phyloP scores from a whole-genome alignment of 2,888 invertebrate genomes.

The Eulithis testata region DNA sequence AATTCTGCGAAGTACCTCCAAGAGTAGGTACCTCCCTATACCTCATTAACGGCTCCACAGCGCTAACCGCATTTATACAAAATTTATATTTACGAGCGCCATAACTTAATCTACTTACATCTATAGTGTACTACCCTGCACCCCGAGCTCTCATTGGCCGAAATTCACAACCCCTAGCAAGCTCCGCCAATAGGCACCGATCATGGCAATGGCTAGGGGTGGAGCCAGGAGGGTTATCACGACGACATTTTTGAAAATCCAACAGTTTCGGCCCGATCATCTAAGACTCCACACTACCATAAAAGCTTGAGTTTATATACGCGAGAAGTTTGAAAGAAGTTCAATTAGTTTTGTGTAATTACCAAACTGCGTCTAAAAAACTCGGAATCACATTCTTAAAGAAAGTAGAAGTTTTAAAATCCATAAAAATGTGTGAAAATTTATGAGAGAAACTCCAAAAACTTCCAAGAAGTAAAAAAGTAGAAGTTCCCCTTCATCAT shows the following conservation, averaged over 20 bases:
- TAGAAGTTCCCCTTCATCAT: conserved; percentile 66
- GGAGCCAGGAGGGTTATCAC: conserved; percentile 78
- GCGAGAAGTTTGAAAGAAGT: conserved; percentile 55
- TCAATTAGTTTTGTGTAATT: conserved; percentile 31
- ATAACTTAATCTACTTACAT: conserved; percentile 79
- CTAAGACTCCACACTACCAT: conserved; percentile 52
- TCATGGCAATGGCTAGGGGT: conserved; percentile 65
- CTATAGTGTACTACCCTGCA: conserved; percentile 73
- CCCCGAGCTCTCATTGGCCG: conserved; percentile 63
- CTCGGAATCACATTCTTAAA: not conserved
- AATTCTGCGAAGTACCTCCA: conserved; percentile 1
- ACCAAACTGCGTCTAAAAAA: not conserved
- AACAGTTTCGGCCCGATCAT: conserved; percentile 68
- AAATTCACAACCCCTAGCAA: conserved; percentile 71
- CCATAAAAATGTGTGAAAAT: conserved; percentile 18
- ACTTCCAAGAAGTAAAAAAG: not conserved
- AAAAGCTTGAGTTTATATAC: conserved; percentile 43
- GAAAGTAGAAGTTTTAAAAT: not conserved
- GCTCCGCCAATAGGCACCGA: conserved; percentile 64
- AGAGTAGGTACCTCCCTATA: conserved; percentile 20
- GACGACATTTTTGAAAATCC: conserved; percentile 66
- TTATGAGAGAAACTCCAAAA: not conserved
- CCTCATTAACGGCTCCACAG: conserved; percentile 67
- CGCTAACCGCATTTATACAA: conserved; percentile 72
- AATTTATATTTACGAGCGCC: conserved; percentile 73